phyloP scores from a whole-genome alignment of 2,797 vertebrate species.

The Phaenicophaeus curvirostris region DNA sequence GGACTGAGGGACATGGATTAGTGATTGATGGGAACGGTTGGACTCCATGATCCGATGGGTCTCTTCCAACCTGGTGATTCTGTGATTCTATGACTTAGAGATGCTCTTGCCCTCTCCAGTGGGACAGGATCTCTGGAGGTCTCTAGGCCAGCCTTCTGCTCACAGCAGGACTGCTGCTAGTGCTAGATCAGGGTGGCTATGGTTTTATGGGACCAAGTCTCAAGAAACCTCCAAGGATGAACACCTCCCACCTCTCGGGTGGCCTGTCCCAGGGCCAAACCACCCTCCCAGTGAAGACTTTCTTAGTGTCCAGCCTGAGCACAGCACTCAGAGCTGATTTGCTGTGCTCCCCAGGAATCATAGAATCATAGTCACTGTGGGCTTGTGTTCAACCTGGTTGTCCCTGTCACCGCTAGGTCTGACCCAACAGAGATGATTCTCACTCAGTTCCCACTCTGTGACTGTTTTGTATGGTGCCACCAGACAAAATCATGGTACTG shows the following conservation, averaged over 20 bases:
- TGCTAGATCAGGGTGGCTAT: background rate
- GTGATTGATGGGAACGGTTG: too few species aligned
- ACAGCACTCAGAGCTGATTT: background rate
- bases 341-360: background rate
- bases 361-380: too few species aligned
- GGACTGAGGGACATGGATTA: too few species aligned
- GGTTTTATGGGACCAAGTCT: background rate
- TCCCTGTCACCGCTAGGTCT: background rate
- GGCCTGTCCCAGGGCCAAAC: background rate
- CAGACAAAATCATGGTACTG: accelerated
- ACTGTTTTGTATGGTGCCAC: background rate
- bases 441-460: background rate
- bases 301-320: background rate
- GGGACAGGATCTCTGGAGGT: background rate
- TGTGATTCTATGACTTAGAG: too few species aligned
- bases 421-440: background rate
- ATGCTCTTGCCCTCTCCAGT: too few species aligned
- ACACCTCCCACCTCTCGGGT: background rate
- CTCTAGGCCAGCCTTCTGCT: too few species aligned
- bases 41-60: too few species aligned
- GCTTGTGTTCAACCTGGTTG: background rate
- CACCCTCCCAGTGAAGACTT: background rate
- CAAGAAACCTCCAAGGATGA: background rate
- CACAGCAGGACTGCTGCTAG: too few species aligned
- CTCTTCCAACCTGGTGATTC: too few species aligned